phyloP scores from a whole-genome alignment of 92 coral and sea anemone genomes.

The Epizoanthus fatuus region DNA sequence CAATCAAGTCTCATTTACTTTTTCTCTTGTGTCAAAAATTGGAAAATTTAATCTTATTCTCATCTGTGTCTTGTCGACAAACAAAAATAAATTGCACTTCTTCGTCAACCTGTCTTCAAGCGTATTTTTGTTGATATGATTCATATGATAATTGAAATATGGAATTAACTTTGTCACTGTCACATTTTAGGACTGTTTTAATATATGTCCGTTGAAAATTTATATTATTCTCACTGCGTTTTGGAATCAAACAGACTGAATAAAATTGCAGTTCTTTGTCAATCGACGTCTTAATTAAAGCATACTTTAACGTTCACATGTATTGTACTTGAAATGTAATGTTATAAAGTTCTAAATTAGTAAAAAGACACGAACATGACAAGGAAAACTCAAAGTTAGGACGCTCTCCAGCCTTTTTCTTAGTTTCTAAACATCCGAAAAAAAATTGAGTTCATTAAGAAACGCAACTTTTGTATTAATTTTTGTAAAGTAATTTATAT shows the following conservation, averaged over 20 bases:
- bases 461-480: not conserved
- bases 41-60: not conserved
- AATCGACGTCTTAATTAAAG: constrained; percentile 10
- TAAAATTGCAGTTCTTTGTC: constrained; percentile 3
- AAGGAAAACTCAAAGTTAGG: not conserved
- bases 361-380: not conserved
- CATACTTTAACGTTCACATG: not conserved
- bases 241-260: not conserved
- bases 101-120: not conserved
- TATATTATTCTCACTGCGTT: not conserved
- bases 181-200: too few relatives aligned
- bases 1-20: too few relatives aligned
- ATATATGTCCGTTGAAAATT: too few relatives aligned
- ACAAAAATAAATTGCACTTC: not conserved
- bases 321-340: not conserved
- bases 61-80: not conserved
- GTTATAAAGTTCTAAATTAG: not conserved
- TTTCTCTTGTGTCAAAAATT: not conserved
- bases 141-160: too few relatives aligned
- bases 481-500: not conserved
- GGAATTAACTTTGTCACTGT: too few relatives aligned
- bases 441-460: not conserved
- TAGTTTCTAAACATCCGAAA: not conserved
- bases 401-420: too few relatives aligned
- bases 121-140: too few relatives aligned